Conservation (phyloP, 2,797 vertebrate species). For the Sebastes nivosus region DNA sequence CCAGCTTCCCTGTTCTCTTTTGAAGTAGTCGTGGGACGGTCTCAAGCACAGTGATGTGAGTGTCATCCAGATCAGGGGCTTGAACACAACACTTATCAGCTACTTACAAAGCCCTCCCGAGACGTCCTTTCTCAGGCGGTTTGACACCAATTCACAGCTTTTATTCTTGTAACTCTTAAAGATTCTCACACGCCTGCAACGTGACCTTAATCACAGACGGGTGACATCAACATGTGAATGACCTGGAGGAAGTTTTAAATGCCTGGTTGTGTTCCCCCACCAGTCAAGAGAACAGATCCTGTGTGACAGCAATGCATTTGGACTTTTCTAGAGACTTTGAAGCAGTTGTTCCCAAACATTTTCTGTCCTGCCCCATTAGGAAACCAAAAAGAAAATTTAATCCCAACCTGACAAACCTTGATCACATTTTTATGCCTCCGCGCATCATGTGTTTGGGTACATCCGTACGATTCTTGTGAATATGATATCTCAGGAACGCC, state of each 20-base stretch:
- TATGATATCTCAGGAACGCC: neutral
- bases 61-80: neutral
- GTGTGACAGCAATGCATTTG: too few relatives aligned
- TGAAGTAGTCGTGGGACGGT: neutral
- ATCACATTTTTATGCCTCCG: neutral
- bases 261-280: neutral
- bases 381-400: neutral
- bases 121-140: neutral
- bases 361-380: neutral
- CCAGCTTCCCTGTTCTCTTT: neutral
- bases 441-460: fast-evolving
- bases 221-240: slow-evolving; percentile 19
- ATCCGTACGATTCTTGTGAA: too few relatives aligned
- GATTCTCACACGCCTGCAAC: neutral
- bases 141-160: slow-evolving; percentile 32
- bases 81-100: slow-evolving; percentile 2
- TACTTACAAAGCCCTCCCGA: neutral
- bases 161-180: neutral
- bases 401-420: neutral
- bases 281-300: neutral
- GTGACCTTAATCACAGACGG: neutral
- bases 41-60: neutral
- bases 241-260: neutral
- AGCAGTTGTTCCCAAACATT: neutral
- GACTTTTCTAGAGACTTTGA: neutral